A percentile compares a stretch with the other conserved stretches of the same genome.
Evolutionary conservation across 1,140 invertebrate genomes (phyloP).

Genomic region (Drosophila kikkawai): DNA sequence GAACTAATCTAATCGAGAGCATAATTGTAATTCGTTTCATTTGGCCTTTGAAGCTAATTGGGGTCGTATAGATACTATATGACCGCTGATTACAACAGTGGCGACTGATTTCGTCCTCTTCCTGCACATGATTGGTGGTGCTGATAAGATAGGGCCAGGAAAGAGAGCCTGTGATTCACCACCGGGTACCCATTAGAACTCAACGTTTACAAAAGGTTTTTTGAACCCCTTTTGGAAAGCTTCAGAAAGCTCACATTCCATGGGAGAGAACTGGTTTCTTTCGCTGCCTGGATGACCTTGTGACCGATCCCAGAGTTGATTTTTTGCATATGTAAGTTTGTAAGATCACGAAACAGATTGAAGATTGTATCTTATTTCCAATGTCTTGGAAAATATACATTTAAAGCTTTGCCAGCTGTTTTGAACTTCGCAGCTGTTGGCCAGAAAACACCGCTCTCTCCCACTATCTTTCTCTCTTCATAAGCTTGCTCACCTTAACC

Average conservation of each 20-base stretch:
- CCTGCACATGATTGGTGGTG: not conserved
- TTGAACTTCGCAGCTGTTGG: constrained; percentile 27
- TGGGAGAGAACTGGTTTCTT: constrained; percentile 23
- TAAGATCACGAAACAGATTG: constrained; percentile 1
- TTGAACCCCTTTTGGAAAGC: constrained; percentile 25
- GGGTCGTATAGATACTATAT: constrained; percentile 47
- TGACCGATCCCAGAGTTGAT: constrained; percentile 5
- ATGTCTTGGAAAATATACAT: not conserved
- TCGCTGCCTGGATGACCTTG: constrained; percentile 23
- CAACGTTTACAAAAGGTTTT: constrained; percentile 16
- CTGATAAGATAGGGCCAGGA: constrained; percentile 35
- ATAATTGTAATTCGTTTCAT: constrained; percentile 64
- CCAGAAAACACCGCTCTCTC: constrained; percentile 18
- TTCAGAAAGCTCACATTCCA: constrained; percentile 25
- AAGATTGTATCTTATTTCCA: constrained; percentile 22
- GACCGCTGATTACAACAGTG: constrained; percentile 56
- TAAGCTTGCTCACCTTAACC: constrained; percentile 29
- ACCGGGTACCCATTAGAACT: not conserved
- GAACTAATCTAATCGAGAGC: constrained; percentile 53
- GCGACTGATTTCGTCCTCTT: constrained; percentile 3
- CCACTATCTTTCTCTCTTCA: constrained; percentile 6
- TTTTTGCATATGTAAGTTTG: constrained; percentile 15
- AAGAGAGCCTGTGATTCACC: constrained; percentile 25
- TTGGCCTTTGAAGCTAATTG: constrained; percentile 28
- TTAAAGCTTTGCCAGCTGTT: constrained; percentile 65